phyloP scores from a whole-genome alignment of 2,113 vertebrate genomes.

The Percina caprodes region DNA sequence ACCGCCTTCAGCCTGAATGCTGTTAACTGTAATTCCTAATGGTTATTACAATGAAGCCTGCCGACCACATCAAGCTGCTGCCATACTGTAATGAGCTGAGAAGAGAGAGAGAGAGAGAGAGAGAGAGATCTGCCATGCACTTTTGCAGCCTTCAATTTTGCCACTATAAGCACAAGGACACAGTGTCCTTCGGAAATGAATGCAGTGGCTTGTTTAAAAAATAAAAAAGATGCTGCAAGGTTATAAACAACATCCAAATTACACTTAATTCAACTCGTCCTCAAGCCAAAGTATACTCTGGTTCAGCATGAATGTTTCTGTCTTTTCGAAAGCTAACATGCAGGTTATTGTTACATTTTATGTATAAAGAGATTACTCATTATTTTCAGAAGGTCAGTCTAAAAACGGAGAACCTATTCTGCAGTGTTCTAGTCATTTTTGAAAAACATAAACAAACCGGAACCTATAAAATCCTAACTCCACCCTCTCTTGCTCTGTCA shows the following conservation, averaged over 20 bases:
- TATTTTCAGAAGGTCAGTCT: constrained; percentile 48
- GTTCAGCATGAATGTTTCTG: constrained; percentile 39
- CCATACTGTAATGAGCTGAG: constrained; percentile 70
- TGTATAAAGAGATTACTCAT: constrained; percentile 59
- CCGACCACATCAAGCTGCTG: constrained; percentile 78
- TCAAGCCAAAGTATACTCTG: constrained; percentile 57
- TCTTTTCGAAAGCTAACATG: constrained; percentile 15
- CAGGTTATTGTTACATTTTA: constrained; percentile 45
- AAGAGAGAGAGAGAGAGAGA: constrained; percentile 45
- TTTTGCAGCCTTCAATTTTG: constrained; percentile 58
- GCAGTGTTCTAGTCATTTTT: constrained; percentile 68
- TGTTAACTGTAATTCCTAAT: constrained; percentile 68
- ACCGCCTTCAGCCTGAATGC: constrained; percentile 46
- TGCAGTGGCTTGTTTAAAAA: constrained; percentile 52
- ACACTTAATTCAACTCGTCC: constrained; percentile 63
- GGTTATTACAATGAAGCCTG: constrained; percentile 74
- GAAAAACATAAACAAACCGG: constrained; percentile 73
- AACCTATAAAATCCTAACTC: constrained; percentile 73
- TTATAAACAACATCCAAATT: constrained; percentile 73
- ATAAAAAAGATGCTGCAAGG: constrained; percentile 51
- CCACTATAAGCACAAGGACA: constrained; percentile 48
- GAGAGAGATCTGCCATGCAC: constrained; percentile 29
- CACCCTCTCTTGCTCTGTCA: constrained; percentile 81
- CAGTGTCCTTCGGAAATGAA: constrained; percentile 37
- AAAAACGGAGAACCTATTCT: constrained; percentile 59